Conservation (phyloP, 2,797 vertebrate species). For the Neomorphus geoffroyi region DNA sequence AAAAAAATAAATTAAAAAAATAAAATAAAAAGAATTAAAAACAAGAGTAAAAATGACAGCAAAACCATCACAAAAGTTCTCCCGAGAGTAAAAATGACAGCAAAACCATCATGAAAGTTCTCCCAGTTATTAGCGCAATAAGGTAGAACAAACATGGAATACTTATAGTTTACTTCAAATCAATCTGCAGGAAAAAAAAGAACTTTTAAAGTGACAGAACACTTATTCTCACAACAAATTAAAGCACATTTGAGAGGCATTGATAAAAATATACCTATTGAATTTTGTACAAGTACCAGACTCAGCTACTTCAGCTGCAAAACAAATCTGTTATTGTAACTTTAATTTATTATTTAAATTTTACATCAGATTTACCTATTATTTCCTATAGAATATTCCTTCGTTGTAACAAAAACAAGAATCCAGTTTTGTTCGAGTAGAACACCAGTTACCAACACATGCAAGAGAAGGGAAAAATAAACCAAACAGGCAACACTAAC, state of each 20-base stretch:
- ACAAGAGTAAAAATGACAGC: not conserved
- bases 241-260: not conserved
- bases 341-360: not conserved
- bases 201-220: not conserved
- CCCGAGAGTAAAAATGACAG: too few relatives aligned
- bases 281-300: not conserved
- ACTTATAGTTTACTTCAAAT: not conserved
- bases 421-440: not conserved
- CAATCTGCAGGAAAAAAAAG: not conserved
- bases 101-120: too few relatives aligned
- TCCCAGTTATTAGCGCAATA: not conserved
- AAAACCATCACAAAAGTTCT: not conserved
- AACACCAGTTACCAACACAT: not conserved
- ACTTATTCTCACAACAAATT: not conserved
- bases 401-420: not conserved
- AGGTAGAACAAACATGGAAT: not conserved
- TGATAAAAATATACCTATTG: not conserved
- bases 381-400: not conserved
- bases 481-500: not conserved
- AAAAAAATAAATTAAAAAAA: not conserved
- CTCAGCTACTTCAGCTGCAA: not conserved
- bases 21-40: not conserved
- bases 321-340: not conserved
- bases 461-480: rapidly evolving
- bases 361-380: not conserved